Conservation (phyloP, 2,113 vertebrate species). For the Tinamus guttatus region DNA sequence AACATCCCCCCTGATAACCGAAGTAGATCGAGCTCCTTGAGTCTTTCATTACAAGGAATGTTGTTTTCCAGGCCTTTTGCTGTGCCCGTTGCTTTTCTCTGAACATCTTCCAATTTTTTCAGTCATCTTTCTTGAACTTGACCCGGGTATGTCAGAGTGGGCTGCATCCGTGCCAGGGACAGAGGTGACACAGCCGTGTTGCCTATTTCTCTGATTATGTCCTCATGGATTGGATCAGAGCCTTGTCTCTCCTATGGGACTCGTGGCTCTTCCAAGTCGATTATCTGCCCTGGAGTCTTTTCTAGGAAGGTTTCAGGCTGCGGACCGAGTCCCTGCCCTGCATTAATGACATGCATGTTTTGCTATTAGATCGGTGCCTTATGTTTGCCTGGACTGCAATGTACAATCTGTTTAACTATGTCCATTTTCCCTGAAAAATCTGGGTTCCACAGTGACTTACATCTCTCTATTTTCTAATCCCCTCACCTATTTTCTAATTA, state of each 20-base stretch:
- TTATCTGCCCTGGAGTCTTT: not conserved
- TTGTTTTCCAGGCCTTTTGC: constrained; percentile 51
- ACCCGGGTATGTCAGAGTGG: constrained; percentile 12
- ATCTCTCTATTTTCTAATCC: not conserved
- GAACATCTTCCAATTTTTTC: constrained; percentile 63
- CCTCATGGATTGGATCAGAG: not conserved
- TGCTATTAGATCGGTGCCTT: not conserved
- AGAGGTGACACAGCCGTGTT: not conserved
- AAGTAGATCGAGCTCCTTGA: constrained; percentile 17
- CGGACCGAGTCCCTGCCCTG: not conserved
- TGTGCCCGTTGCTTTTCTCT: constrained; percentile 40
- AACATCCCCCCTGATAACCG: constrained; percentile 20
- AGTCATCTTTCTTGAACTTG: not conserved
- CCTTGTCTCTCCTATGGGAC: accelerated
- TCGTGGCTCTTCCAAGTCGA: not conserved
- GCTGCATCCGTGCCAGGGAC: constrained; percentile 5
- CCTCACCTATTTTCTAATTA: not conserved
- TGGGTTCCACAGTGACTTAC: not conserved
- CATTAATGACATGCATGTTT: not conserved
- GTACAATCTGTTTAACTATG: not conserved
- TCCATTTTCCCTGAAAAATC: not conserved
- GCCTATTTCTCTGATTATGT: not conserved
- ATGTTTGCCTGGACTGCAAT: not conserved
- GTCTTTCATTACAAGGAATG: constrained; percentile 34
- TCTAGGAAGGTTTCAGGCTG: not conserved